Conservation (phyloP, 2,888 invertebrate species). For the Athripsodes cinereus region DNA sequence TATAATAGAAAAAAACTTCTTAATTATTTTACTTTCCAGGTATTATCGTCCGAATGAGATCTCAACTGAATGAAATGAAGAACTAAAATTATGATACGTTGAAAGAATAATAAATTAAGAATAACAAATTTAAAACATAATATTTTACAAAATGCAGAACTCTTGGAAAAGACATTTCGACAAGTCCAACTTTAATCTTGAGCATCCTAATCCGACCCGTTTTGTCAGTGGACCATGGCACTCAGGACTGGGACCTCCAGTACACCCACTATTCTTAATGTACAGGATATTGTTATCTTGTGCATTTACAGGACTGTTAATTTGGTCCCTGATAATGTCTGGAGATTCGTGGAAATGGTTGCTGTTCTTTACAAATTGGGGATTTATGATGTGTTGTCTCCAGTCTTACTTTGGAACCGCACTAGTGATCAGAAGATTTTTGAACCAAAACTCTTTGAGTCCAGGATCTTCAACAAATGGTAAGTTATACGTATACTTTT, state of each 20-base stretch:
- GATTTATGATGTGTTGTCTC: slow-evolving; percentile 43
- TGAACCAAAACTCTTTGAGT: background rate
- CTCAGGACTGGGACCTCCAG: slow-evolving; percentile 4
- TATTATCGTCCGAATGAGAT: too few species aligned
- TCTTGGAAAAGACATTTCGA: slow-evolving; percentile 20
- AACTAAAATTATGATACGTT: too few species aligned
- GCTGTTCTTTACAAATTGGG: slow-evolving; percentile 54
- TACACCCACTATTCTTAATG: slow-evolving; percentile 11
- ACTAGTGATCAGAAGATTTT: slow-evolving; percentile 35
- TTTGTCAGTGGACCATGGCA: slow-evolving; percentile 24
- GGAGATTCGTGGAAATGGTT: slow-evolving; percentile 40
- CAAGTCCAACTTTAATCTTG: slow-evolving; percentile 11
- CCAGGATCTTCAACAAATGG: background rate
- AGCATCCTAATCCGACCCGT: slow-evolving; percentile 20
- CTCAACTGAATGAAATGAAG: too few species aligned
- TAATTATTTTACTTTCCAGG: too few species aligned
- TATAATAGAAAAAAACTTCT: too few species aligned
- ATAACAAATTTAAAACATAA: too few species aligned
- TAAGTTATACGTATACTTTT: background rate
- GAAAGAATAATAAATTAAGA: too few species aligned
- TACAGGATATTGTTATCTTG: slow-evolving; percentile 16
- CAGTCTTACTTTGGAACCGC: slow-evolving; percentile 53
- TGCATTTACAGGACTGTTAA: slow-evolving; percentile 10
- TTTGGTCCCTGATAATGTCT: slow-evolving; percentile 19
- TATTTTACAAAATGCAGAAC: slow-evolving; percentile 8